A percentile compares a stretch with the other conserved stretches of the same genome.
phyloP scores from a whole-genome alignment of 92 coral and sea anemone species.

The Phenganax subtilis region DNA sequence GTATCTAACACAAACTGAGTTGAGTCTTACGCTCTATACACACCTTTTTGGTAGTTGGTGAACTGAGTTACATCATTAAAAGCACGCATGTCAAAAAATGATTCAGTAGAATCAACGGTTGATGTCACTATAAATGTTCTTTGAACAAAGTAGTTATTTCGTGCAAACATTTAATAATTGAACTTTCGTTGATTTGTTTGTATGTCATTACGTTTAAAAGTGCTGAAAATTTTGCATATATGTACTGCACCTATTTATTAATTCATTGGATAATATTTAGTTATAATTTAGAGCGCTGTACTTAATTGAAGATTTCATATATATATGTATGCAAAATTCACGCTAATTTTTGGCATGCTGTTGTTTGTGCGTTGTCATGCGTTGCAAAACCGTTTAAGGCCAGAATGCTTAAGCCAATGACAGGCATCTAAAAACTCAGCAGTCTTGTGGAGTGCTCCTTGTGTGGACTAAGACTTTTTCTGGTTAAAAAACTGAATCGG shows the following conservation, averaged over 20 bases:
- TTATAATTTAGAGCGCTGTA: not conserved
- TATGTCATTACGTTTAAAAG: not conserved
- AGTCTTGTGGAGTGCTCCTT: too few species aligned
- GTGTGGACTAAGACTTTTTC: too few species aligned
- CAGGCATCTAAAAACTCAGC: not conserved
- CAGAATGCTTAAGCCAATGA: not conserved
- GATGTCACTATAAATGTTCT: too few species aligned
- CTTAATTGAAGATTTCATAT: constrained; percentile 9
- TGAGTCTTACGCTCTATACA: too few species aligned
- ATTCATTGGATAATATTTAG: constrained; percentile 14
- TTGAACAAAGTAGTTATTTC: not conserved
- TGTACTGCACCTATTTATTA: not conserved
- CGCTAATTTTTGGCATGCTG: not conserved
- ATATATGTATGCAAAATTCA: constrained; percentile 1
- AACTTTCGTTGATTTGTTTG: constrained; percentile 1
- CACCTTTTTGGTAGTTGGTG: too few species aligned
- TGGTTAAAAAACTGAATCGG: too few species aligned
- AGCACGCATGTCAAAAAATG: too few species aligned
- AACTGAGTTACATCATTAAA: too few species aligned
- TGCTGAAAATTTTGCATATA: not conserved
- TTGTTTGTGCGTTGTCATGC: not conserved
- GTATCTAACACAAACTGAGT: too few species aligned
- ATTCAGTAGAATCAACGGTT: too few species aligned
- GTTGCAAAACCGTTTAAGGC: not conserved
- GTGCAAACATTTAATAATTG: constrained; percentile 2